Conservation (phyloP, 2,797 vertebrate genomes). For the Peromyscus attwateri region DNA sequence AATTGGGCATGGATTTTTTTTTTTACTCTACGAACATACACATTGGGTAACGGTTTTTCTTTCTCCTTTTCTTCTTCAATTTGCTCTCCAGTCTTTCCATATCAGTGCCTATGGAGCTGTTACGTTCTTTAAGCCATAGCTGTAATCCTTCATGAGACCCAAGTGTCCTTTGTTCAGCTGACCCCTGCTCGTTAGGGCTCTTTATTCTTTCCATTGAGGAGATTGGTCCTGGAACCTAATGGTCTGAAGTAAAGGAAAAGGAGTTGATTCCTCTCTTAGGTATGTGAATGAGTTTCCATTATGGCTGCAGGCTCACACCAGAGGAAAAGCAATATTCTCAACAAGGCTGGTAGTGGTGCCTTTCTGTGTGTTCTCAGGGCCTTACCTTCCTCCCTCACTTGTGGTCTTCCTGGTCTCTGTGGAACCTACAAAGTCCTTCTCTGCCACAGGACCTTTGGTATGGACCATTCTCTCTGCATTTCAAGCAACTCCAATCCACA, state of each 20-base stretch:
- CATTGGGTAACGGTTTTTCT: neutral
- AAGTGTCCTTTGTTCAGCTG: neutral
- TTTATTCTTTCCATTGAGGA: neutral
- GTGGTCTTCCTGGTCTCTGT: neutral
- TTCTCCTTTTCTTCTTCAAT: neutral
- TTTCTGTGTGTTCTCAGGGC: too few species aligned
- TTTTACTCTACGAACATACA: neutral
- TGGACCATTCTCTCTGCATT: neutral
- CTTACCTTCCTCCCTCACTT: neutral
- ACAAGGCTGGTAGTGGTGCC: neutral
- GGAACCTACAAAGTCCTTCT: neutral
- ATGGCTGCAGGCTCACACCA: neutral
- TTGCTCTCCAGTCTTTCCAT: neutral
- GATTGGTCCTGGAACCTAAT: neutral
- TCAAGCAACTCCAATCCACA: neutral
- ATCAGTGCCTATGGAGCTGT: neutral
- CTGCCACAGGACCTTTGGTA: neutral
- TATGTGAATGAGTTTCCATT: neutral
- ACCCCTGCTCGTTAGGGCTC: neutral
- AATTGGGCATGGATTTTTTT: neutral
- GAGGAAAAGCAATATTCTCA: neutral
- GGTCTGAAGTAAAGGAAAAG: neutral
- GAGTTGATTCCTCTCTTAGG: neutral
- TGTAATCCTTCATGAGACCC: neutral
- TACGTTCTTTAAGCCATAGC: neutral